Evolutionary conservation across 2,797 vertebrate genomes (phyloP).

Genomic region (Vespertilio murinus): DNA sequence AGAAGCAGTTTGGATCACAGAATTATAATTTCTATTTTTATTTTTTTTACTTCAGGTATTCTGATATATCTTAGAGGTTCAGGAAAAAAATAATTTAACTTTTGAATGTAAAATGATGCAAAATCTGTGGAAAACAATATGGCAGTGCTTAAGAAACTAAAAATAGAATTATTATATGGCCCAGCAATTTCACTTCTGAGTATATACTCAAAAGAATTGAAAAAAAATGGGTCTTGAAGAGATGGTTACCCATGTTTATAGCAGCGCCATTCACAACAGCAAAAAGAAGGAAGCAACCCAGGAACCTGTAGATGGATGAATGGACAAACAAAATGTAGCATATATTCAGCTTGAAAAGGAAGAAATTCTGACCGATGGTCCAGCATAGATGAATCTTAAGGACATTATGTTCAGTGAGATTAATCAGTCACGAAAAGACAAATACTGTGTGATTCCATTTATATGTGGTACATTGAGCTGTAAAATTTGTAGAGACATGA

Average conservation of each 20-base stretch:
- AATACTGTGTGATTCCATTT: background rate
- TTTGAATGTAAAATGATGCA: background rate
- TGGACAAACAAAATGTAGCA: background rate
- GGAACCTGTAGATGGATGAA: background rate
- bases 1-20: background rate
- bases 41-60: background rate
- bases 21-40: background rate
- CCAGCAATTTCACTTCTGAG: background rate
- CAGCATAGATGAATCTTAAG: background rate
- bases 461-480: background rate
- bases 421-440: background rate
- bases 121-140: background rate
- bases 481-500: background rate
- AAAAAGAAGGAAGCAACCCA: background rate
- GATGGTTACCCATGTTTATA: background rate
- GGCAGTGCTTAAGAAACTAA: conserved; percentile 4
- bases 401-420: background rate
- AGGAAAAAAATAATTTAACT: background rate
- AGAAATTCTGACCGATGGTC: background rate
- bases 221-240: background rate
- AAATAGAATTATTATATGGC: background rate
- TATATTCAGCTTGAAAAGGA: background rate
- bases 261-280: background rate
- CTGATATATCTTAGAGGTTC: background rate
- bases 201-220: background rate